phyloP scores from a whole-genome alignment of 2,888 invertebrate genomes.

The Cepaea hortensis region DNA sequence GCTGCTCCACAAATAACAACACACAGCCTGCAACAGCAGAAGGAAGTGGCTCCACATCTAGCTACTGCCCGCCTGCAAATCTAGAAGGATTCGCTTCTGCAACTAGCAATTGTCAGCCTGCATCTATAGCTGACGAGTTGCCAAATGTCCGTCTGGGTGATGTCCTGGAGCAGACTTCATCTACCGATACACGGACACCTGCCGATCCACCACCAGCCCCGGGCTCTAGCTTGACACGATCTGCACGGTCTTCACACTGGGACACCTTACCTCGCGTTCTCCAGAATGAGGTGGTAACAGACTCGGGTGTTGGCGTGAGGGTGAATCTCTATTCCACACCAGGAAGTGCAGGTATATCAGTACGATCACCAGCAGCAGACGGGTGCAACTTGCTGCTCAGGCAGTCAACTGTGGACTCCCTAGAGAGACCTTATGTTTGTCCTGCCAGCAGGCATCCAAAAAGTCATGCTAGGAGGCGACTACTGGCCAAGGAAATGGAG shows the following conservation, averaged over 20 bases:
- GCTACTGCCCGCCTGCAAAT: too few relatives aligned
- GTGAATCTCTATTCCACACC: background rate
- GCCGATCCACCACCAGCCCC: background rate
- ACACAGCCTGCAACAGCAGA: too few relatives aligned
- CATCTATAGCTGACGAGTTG: background rate
- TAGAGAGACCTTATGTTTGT: background rate
- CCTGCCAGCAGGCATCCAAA: slow-evolving; percentile 29
- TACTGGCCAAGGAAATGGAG: background rate
- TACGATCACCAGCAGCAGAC: background rate
- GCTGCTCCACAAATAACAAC: too few relatives aligned
- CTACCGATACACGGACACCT: background rate
- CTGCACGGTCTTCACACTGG: background rate
- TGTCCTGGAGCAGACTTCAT: background rate
- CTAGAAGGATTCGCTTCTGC: background rate
- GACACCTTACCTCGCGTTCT: background rate
- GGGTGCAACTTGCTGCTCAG: too few relatives aligned
- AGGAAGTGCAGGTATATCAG: background rate
- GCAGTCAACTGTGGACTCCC: background rate
- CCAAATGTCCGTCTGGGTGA: background rate
- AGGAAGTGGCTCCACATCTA: background rate
- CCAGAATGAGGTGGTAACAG: background rate
- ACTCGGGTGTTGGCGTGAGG: background rate
- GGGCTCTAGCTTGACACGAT: background rate
- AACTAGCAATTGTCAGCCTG: background rate
- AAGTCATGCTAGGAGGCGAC: slow-evolving; percentile 28